Conservation (phyloP, 2,113 vertebrate species). For the Azemiops feae region DNA sequence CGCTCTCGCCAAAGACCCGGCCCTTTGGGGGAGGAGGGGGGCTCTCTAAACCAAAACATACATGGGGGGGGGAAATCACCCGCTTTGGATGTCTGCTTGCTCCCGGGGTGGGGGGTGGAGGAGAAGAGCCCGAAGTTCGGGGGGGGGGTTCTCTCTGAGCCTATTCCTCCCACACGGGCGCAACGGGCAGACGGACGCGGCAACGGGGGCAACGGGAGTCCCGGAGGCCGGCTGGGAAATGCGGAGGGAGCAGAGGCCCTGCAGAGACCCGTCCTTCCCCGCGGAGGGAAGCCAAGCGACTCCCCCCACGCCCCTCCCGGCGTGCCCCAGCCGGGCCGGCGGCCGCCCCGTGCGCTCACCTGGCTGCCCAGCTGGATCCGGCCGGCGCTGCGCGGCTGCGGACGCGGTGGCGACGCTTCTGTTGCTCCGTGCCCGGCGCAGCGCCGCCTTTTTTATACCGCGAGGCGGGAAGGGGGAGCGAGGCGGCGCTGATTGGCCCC, state of each 20-base stretch:
- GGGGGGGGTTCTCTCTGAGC: not conserved
- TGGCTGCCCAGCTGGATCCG: not conserved
- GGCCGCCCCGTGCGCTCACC: not conserved
- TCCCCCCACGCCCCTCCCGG: not conserved
- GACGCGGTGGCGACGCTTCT: not conserved
- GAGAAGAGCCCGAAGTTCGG: not conserved
- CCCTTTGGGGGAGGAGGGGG: not conserved
- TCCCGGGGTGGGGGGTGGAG: not conserved
- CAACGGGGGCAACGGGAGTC: not conserved
- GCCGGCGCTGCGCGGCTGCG: not conserved
- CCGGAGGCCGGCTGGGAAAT: not conserved
- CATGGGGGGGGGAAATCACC: rapidly evolving
- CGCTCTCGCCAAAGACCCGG: not conserved
- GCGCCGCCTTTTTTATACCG: not conserved
- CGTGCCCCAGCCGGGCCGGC: not conserved
- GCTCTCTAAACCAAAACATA: not conserved
- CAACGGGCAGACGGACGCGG: not conserved
- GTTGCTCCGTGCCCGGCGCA: not conserved
- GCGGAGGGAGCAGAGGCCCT: not conserved
- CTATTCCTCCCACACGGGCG: not conserved
- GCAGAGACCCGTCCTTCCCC: not conserved
- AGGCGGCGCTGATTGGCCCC: not conserved
- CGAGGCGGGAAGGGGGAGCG: not conserved
- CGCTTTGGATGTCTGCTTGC: not conserved
- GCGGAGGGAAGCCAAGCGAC: not conserved